Evolutionary conservation across 1,140 invertebrate species (phyloP), one percentile per base, ranked within the genome.

Genomic region (Drosophila subobscura): DNA sequence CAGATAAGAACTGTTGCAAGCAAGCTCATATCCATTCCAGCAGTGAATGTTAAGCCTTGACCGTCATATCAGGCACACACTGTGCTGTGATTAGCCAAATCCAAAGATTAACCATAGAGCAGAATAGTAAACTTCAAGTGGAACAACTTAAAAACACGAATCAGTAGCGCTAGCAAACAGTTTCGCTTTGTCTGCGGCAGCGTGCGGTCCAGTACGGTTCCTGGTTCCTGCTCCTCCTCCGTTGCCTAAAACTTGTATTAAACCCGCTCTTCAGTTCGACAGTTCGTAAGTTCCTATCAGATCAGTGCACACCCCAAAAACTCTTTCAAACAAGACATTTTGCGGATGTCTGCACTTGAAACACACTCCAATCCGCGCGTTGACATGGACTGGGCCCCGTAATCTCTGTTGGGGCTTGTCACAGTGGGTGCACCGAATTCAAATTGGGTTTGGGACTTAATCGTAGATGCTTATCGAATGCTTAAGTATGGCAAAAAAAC

Each of bases 311-410:
- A 37, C 10, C 33, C 42, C 23, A 56, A 49, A 51, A 49, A 23
- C 50, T 55, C 16, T 7, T 27, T 8, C 37, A 46, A 27, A n/a
- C 1, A 0, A 8, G 6, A 46, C 14, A 33, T 68, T 42, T 42
- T 68, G 20, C 63, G 65, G 65, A 68, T 55, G 42, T 68, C 49
- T 68, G 66, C 27, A 68, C 66, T 68, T 56, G 7, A 64, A 47
- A 8, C 22, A 23, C 16, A 6, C 20, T 16, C 12, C 4, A n/a
- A 2, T 20, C 12, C 12, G 25, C 12, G 25, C 65, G 45, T 66
- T 25, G 63, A n/a, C 42, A 37, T 4, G 33, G 33, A 37, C 33
- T 37, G 33, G 16, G n/a, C 5, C 46, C 8, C 46, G 12, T 65
- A 65, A 67, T 67, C 64, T 53, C 64, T 53, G 37, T 23, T 45